Evolutionary conservation across 2,797 vertebrate species (phyloP).

Genomic region (Antennarius maculatus): DNA sequence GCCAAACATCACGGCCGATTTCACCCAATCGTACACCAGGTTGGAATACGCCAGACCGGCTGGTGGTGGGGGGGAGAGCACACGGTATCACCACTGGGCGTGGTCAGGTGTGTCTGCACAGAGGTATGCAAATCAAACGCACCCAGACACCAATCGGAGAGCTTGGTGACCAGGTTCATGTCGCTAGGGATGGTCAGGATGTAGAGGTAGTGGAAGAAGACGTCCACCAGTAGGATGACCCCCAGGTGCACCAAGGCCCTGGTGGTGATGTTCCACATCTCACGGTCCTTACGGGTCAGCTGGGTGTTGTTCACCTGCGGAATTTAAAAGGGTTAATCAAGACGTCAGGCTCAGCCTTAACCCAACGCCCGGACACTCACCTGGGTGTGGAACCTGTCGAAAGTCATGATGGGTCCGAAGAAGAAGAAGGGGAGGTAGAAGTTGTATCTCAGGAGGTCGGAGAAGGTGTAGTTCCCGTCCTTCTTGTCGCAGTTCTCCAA

Average conservation of each 20-base stretch:
- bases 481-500: conserved; percentile 91
- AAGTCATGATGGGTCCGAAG: conserved; percentile 97
- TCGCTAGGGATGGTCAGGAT: conserved; percentile 95
- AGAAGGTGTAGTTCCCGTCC: conserved; percentile 88
- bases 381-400: conserved; percentile 92
- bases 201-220: conserved; percentile 98
- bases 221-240: conserved; percentile 86
- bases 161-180: conserved; percentile 87
- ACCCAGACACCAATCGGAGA: conserved; percentile 95
- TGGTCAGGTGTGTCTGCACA: too few relatives aligned
- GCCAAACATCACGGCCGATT: conserved; percentile 94
- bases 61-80: conserved; percentile 44
- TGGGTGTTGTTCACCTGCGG: conserved; percentile 85
- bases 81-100: too few relatives aligned
- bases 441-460: conserved; percentile 95
- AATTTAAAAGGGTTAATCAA: neutral
- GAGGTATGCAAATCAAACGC: conserved; percentile 54
- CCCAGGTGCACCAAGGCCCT: conserved; percentile 85
- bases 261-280: conserved; percentile 90
- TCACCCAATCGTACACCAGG: conserved; percentile 97
- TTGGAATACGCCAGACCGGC: conserved; percentile 95
- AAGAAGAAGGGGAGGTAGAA: conserved; percentile 99
- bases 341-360: neutral
- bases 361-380: conserved; percentile 68
- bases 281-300: conserved; percentile 86